Conservation (phyloP, 2,888 invertebrate genomes). For the Eupithecia inturbata region DNA sequence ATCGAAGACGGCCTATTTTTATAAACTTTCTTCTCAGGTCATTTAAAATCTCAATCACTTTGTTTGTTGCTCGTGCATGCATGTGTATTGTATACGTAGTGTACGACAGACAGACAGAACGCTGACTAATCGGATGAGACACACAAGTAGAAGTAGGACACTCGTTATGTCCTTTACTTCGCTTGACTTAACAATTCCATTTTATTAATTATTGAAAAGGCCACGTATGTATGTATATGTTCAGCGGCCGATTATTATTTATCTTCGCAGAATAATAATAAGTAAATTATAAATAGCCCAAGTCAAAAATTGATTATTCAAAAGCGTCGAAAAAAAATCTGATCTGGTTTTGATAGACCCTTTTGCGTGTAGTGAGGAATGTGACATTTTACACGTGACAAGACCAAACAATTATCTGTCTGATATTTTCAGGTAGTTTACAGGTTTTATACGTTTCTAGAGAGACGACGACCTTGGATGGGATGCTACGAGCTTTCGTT, state of each 20-base stretch:
- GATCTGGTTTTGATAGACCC: neutral
- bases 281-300: neutral
- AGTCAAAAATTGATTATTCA: too few species aligned
- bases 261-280: neutral
- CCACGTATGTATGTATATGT: slow-evolving; percentile 15
- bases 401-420: neutral
- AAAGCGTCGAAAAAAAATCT: neutral
- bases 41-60: too few species aligned
- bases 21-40: too few species aligned
- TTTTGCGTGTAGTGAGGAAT: neutral
- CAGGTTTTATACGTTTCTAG: neutral
- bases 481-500: neutral
- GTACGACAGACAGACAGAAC: neutral
- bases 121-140: slow-evolving; percentile 29
- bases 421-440: neutral
- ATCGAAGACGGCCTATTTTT: too few species aligned
- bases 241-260: neutral
- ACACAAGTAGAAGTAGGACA: slow-evolving; percentile 14
- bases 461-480: neutral
- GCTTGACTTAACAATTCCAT: neutral
- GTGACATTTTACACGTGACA: neutral
- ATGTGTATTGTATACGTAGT: neutral
- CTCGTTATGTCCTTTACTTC: slow-evolving; percentile 17
- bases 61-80: too few species aligned
- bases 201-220: slow-evolving; percentile 23